A percentile compares a stretch with the other conserved stretches of the same genome.
Conservation (phyloP, 2,113 vertebrate genomes). For the Microcebus tavaratra region DNA sequence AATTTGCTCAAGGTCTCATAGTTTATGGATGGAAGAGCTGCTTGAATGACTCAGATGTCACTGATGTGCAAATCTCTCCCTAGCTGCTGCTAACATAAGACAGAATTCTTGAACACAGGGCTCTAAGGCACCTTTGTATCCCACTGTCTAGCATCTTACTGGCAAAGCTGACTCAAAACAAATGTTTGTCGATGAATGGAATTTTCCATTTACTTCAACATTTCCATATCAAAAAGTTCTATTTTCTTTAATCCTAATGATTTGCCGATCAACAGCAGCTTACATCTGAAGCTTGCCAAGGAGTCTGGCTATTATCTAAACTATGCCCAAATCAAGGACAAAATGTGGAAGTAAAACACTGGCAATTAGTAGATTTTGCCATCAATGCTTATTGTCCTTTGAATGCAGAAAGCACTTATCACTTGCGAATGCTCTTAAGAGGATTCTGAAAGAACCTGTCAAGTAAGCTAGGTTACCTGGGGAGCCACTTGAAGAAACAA, state of each 20-base stretch:
- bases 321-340: neutral
- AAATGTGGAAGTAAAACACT: neutral
- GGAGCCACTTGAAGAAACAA: neutral
- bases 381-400: neutral
- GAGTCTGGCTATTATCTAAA: conserved; percentile 6
- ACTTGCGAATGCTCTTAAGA: conserved; percentile 13
- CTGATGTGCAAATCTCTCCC: neutral
- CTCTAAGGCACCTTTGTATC: neutral
- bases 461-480: neutral
- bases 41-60: neutral
- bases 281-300: neutral
- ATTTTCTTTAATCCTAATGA: neutral
- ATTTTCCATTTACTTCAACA: neutral
- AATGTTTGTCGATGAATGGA: neutral
- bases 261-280: neutral
- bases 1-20: too few species aligned
- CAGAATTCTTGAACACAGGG: neutral
- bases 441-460: neutral
- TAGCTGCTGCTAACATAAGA: neutral
- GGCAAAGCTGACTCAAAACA: neutral
- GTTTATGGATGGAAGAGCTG: too few species aligned
- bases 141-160: neutral
- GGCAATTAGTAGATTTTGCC: neutral
- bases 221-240: neutral
- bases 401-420: neutral